Base-by-base conservation (phyloP, 2,888 invertebrate genomes). In the Spisula solida region DNA sequence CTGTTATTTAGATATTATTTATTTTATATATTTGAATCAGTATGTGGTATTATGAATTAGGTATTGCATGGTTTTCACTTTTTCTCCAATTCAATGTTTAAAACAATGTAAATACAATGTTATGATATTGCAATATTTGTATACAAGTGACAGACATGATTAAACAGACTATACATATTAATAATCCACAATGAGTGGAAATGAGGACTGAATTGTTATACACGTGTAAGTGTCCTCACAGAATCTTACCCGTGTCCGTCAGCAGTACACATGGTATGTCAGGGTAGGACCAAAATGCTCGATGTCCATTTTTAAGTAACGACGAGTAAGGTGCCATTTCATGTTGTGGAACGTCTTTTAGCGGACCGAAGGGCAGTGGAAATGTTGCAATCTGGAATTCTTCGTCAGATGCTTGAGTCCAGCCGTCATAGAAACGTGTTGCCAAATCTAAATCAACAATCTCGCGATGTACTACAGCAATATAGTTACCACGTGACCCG, bases 261-360 rank as follows among this genome's bases (percentile, higher is more conserved):
- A 66, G 60, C 12, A 66, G 25, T 25, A 66, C 60, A 66, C 60
- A 66, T 25, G 60, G 60, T 66, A 66, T 66, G 10, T 25, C 25
- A 0, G 10, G n/a, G 25, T 66, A 5, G 25, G 20, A 25, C 60
- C 60, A 66, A 66, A 66, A 66, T 66, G 60, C 10, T 25, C n/a
- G 10, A 25, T 66, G 60, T 66, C 60, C 60, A 66, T 66, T 66
- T 66, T n/a, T n/a, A 66, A 66, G 60, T 25, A 66, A 66, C 6
- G n/a, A n/a, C 60, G 25, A 66, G 25, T 60, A 66, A 0, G 25
- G 25, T 0, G 25, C 0, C 25, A 25, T 25, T n/a, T 25, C 10
- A 25, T 10, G n/a, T n/a, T n/a, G 60, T 5, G 10, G 1, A 10
- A 25, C 25, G n/a, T 25, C 60, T 25, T 25, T 25, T 5, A 66